A percentile compares a stretch with the other conserved stretches of the same genome.
Evolutionary conservation across 2,888 invertebrate genomes (phyloP).

Genomic region (Cordilura impudica): DNA sequence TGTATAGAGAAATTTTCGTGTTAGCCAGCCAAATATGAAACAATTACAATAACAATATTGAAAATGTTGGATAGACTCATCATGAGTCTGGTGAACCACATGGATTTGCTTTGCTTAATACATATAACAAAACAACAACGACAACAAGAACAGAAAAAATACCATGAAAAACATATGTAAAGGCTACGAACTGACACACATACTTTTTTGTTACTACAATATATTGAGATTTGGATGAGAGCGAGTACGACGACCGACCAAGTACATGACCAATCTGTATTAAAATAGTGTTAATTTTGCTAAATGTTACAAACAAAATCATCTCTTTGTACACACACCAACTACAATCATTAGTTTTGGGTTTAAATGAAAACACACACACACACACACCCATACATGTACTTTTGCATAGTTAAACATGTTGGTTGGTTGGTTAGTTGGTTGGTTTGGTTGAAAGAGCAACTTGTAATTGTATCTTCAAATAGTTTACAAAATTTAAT

Average conservation of each 20-base stretch:
- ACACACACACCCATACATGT: neutral
- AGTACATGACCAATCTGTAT: neutral
- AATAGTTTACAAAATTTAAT: slow-evolving; percentile 50
- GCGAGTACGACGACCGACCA: neutral
- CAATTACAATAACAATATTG: neutral
- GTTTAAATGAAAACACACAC: neutral
- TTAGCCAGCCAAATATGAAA: neutral
- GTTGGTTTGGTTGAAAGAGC: too few species aligned
- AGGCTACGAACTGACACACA: slow-evolving; percentile 3
- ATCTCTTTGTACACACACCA: neutral
- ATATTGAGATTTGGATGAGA: too few species aligned
- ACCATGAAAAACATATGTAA: neutral
- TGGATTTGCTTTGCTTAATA: slow-evolving; percentile 35
- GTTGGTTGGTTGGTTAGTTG: too few species aligned
- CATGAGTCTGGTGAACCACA: slow-evolving; percentile 39
- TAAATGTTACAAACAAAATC: neutral
- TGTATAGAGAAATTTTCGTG: neutral
- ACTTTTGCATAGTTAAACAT: neutral
- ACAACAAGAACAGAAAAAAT: too few species aligned
- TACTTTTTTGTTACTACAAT: neutral
- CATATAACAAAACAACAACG: slow-evolving; percentile 21
- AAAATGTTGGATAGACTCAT: neutral
- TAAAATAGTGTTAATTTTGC: neutral
- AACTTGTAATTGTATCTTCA: slow-evolving; percentile 6
- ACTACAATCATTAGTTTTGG: neutral